Percentiles rank a stretch among this genome's conserved stretches.
phyloP scores from a whole-genome alignment of 2,888 invertebrate genomes.

The Microctonus brassicae region DNA sequence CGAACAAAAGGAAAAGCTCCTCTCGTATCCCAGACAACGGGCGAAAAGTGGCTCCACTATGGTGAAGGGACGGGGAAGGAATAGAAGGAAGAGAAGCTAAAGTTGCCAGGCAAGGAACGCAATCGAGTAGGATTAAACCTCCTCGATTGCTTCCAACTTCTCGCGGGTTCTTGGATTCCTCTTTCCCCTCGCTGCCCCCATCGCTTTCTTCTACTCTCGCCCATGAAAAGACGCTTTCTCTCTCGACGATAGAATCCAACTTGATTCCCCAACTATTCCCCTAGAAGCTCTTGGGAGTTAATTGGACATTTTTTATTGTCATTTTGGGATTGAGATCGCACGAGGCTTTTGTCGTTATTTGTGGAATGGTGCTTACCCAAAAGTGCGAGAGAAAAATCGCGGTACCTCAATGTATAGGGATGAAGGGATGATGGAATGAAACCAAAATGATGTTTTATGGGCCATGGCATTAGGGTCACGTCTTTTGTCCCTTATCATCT shows the following conservation, averaged over 20 bases:
- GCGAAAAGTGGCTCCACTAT: conserved; percentile 51
- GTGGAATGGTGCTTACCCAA: conserved; percentile 18
- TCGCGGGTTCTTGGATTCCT: conserved; percentile 56
- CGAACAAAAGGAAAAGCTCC: conserved; percentile 52
- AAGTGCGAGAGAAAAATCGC: conserved; percentile 32
- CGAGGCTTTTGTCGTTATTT: conserved; percentile 35
- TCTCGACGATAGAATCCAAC: conserved; percentile 45
- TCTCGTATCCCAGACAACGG: conserved; percentile 35
- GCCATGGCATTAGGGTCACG: conserved; percentile 56
- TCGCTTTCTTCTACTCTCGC: conserved; percentile 34
- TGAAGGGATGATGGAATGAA: conserved; percentile 40
- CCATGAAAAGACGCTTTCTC: conserved; percentile 51
- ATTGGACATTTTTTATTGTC: conserved; percentile 69
- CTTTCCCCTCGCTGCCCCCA: conserved; percentile 7
- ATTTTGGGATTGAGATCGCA: conserved; percentile 67
- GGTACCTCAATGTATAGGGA: conserved; percentile 19
- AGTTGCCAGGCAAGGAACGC: conserved; percentile 54
- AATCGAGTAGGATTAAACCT: conserved; percentile 68
- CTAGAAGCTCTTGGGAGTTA: conserved; percentile 56
- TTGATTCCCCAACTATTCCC: conserved; percentile 37
- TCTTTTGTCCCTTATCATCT: conserved; percentile 60
- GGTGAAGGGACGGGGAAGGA: conserved; percentile 1
- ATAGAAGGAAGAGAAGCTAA: conserved; percentile 44
- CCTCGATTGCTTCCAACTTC: conserved; percentile 68
- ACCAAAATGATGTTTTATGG: conserved; percentile 59